Percentiles rank a stretch among this genome's conserved stretches.
Conservation (phyloP, 2,888 invertebrate species). For the Kryphioiulus occultus region DNA sequence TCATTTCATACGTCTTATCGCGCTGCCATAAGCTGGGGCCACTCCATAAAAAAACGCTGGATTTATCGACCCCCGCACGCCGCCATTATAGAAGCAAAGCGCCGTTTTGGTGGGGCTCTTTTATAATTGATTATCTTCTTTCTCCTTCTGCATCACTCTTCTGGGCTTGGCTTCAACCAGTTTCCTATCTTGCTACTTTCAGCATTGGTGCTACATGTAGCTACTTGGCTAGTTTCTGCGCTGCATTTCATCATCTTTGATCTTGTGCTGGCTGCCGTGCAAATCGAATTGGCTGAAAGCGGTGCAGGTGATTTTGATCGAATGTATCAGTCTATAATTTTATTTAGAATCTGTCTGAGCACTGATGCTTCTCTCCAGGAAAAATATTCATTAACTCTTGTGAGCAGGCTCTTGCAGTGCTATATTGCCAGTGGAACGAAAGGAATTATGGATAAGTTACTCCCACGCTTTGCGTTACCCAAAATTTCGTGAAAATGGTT, state of each 20-base stretch:
- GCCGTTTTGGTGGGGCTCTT: not conserved
- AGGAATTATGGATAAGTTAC: too few species aligned
- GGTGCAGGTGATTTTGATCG: slow-evolving; percentile 6
- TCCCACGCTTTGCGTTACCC: too few species aligned
- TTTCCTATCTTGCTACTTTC: not conserved
- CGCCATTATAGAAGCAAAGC: slow-evolving; percentile 10
- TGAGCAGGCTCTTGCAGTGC: not conserved
- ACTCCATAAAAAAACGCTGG: not conserved
- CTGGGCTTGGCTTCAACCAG: not conserved
- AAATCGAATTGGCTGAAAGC: not conserved
- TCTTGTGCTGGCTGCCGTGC: not conserved
- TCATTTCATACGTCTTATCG: slow-evolving; percentile 18
- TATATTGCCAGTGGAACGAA: not conserved
- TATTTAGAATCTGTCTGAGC: not conserved
- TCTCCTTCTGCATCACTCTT: not conserved
- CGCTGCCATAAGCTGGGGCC: not conserved
- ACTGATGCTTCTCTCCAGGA: not conserved
- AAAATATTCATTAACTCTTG: not conserved
- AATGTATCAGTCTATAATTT: not conserved
- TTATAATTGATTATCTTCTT: not conserved
- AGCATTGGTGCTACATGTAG: not conserved
- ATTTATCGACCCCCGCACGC: not conserved
- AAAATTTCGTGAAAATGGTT: too few species aligned
- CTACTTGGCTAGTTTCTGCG: not conserved
- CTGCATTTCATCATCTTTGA: not conserved